Conservation (phyloP, 92 coral and sea anemone species). For the Muricea muricata region DNA sequence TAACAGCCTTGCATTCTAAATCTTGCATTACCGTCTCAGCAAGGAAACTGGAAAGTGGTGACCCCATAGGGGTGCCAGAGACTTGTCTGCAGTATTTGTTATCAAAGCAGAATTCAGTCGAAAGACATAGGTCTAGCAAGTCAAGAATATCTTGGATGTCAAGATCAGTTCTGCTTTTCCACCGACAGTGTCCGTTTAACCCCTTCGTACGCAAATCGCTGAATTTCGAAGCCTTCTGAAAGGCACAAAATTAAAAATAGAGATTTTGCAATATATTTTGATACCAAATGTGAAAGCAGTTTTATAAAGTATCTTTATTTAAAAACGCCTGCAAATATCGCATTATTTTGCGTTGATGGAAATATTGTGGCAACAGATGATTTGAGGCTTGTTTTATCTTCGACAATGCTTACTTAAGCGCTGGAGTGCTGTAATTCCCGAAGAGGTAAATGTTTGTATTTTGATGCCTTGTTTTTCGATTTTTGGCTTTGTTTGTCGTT, state of each 20-base stretch:
- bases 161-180: no score
- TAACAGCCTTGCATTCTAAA: no score
- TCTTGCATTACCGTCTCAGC: no score
- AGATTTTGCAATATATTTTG: background rate
- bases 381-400: constrained; percentile 1
- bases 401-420: background rate
- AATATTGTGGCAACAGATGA: no score
- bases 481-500: background rate
- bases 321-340: background rate
- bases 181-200: background rate
- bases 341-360: background rate
- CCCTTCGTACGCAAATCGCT: background rate
- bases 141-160: no score
- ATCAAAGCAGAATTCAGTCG: no score
- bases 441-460: background rate
- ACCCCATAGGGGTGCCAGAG: no score
- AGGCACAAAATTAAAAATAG: background rate
- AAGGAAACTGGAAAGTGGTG: no score
- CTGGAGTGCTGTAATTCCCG: background rate
- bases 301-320: background rate
- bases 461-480: background rate
- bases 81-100: no score
- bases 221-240: background rate
- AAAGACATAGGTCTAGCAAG: no score
- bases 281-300: background rate